Base-by-base conservation (phyloP, 1,140 invertebrate genomes). In the Nebria ingens region DNA sequence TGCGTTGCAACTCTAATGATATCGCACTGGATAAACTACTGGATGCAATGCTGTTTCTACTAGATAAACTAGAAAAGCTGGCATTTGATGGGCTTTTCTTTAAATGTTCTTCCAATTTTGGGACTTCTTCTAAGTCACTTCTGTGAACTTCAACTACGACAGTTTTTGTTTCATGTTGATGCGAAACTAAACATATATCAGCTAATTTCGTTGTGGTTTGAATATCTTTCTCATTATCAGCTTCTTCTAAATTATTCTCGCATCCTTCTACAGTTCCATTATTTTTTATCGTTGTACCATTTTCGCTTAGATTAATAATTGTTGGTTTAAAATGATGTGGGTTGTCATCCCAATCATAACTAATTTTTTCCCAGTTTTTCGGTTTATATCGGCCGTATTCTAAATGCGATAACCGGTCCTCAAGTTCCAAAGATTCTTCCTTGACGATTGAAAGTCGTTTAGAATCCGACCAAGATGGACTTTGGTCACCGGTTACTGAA, bases 401-500 rank as follows among this genome's bases (percentile, higher is more conserved):
- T 19, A 66, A 56, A 53, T 68, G 62, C 20, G 63, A 59, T 13
- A 69, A 61, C 49, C 76, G 71, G 56, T 79, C 77, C 60, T 76
- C 77, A 45, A 68, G 58, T 59, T 70, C 68, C 21, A 68, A 68
- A 12, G 76, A 76, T 63, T 83, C 81, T 60, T 86, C 84, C 49
- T 79, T 79, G 13, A 86, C 83, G 29, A 83, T 81, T 0, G 83
- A 85, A 12, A 86, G 70, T 1, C 83, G 66, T 61, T 85, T 81
- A 15, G 73, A 74, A 57, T 79, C 77, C 52, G 63, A 79, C 76
- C 73, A 81, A 58, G 66, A 81, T 6, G 81, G 82, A 65, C 81
- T 84, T 59, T 82, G 75, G 62, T 87, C 85, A 0, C 84, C 86
- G 4, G 84, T 85, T 1, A 85, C 79, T 17, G 82, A 85, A 58